A percentile compares a stretch with the other conserved stretches of the same genome.
These are phyloP conservation scores for Pangasius macronema DNA, from an alignment of 2,797 vertebrate species.

Conservation along the genomic window DNA sequence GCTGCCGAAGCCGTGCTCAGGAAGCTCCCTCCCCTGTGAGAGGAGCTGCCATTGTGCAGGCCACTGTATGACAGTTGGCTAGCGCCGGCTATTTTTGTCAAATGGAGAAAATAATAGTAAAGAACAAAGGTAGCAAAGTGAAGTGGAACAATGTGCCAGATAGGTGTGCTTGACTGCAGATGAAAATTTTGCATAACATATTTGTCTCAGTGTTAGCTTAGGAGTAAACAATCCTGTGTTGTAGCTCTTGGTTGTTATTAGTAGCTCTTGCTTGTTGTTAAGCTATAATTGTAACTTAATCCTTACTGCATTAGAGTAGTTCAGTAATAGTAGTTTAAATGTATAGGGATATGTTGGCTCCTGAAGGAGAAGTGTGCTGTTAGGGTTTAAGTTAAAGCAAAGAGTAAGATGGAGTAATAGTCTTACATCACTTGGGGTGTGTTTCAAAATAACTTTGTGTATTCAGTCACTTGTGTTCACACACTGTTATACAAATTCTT, in stretches of 20 bases:
- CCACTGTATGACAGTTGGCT: conserved; percentile 55
- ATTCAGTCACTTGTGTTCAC: neutral
- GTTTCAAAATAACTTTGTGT: conserved; percentile 9
- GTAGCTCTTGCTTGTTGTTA: neutral
- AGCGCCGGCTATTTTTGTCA: conserved; percentile 68
- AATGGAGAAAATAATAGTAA: conserved; percentile 65
- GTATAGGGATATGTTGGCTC: neutral
- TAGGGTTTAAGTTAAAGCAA: conserved; percentile 10
- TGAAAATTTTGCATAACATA: conserved; percentile 22
- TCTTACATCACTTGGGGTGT: conserved; percentile 15
- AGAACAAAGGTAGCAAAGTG: conserved; percentile 52
- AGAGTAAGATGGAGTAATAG: neutral
- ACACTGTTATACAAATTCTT: neutral
- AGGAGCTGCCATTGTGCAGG: conserved; percentile 70
- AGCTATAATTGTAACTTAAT: conserved; percentile 7
- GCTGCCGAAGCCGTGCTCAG: conserved; percentile 62
- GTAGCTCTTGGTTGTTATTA: neutral
- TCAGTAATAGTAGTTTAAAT: conserved; percentile 49
- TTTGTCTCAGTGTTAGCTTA: conserved; percentile 2
- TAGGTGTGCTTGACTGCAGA: neutral
- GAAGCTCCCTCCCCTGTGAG: conserved; percentile 67
- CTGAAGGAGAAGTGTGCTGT: conserved; percentile 1
- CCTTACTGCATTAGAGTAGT: conserved; percentile 5
- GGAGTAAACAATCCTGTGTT: neutral
- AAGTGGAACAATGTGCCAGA: conserved; percentile 55